A percentile compares a stretch with the other conserved stretches of the same genome.
Evolutionary conservation across 2,797 vertebrate species (phyloP).

Genomic region (Glossophaga mutica): DNA sequence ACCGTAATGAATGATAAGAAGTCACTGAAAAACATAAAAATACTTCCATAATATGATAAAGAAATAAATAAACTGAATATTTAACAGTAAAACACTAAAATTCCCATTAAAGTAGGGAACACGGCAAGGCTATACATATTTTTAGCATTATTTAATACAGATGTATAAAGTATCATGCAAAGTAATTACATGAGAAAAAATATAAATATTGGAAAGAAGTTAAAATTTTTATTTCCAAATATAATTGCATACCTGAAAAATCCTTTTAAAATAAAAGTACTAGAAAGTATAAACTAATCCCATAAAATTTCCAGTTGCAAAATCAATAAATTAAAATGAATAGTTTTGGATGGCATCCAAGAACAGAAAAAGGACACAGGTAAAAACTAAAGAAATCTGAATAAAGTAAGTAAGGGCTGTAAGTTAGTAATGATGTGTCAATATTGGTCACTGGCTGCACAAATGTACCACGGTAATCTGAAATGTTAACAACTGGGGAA

Average conservation of each 20-base stretch:
- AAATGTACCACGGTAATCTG: not conserved
- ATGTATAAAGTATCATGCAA: not conserved
- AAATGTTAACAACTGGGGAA: not conserved
- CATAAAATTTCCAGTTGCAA: not conserved
- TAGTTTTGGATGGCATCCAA: not conserved
- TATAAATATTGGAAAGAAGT: not conserved
- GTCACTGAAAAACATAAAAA: not conserved
- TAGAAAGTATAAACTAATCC: not conserved
- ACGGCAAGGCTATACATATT: not conserved
- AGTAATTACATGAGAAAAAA: not conserved
- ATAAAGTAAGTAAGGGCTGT: not conserved
- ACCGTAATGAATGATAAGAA: not conserved
- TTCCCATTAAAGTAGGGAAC: not conserved
- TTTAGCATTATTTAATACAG: not conserved
- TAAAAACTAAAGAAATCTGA: not conserved
- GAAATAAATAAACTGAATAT: not conserved
- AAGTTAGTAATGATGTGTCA: not conserved
- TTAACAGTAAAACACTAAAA: constrained; percentile 1
- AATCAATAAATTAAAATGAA: constrained; percentile 6
- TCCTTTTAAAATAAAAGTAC: not conserved
- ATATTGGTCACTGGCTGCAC: not conserved
- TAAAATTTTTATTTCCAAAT: not conserved
- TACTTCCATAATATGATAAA: not conserved
- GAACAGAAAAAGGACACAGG: not conserved
- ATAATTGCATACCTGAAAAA: not conserved